phyloP scores from a whole-genome alignment of 2,888 invertebrate genomes.

The Chrysotoxum bicinctum region DNA sequence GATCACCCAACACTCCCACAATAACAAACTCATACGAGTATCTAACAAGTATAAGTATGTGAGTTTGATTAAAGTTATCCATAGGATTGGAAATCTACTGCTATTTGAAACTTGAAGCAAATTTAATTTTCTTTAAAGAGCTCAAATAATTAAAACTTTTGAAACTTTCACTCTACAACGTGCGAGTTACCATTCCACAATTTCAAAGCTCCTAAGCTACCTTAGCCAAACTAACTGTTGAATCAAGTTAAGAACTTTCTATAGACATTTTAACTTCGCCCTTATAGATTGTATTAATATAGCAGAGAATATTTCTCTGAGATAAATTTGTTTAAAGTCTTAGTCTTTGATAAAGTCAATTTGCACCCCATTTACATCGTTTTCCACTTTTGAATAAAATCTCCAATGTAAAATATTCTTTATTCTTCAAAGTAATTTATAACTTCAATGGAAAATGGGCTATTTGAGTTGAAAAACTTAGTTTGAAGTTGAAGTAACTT shows the following conservation, averaged over 20 bases:
- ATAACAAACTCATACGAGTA: slow-evolving; percentile 1
- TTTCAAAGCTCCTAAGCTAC: neutral
- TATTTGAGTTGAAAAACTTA: too few relatives aligned
- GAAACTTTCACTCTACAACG: slow-evolving; percentile 46
- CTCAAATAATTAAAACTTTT: slow-evolving; percentile 1
- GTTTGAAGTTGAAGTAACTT: too few relatives aligned
- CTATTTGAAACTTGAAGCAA: slow-evolving; percentile 1
- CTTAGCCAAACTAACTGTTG: neutral
- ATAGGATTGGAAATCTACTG: slow-evolving; percentile 35
- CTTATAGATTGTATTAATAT: too few relatives aligned
- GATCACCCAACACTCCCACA: slow-evolving; percentile 13
- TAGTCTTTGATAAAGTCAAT: too few relatives aligned
- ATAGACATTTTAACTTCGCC: neutral
- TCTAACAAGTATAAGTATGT: slow-evolving; percentile 21
- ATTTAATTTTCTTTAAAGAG: neutral
- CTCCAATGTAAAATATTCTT: too few relatives aligned
- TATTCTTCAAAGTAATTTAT: too few relatives aligned
- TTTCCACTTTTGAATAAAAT: too few relatives aligned
- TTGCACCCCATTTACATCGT: too few relatives aligned
- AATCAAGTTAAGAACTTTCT: neutral
- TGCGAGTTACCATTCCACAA: neutral
- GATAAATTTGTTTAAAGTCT: too few relatives aligned
- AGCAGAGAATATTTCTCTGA: too few relatives aligned
- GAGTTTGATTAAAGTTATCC: neutral
- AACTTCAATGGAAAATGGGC: too few relatives aligned